A percentile compares a stretch with the other conserved stretches of the same genome.
phyloP scores from a whole-genome alignment of 2,888 invertebrate species.

The Unio delphinus region DNA sequence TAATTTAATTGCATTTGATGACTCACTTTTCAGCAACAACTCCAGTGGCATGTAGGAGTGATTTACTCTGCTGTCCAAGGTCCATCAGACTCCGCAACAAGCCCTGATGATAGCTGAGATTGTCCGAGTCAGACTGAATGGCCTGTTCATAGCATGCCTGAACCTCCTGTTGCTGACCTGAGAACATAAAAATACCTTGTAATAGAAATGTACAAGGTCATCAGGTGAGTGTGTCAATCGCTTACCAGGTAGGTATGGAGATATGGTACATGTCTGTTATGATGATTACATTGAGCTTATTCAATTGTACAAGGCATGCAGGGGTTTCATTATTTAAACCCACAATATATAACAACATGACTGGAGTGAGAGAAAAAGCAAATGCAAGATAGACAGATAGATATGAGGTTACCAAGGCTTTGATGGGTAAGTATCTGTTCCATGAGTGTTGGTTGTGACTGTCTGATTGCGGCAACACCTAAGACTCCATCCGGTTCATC shows the following conservation, averaged over 20 bases:
- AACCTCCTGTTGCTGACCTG: constrained; percentile 79
- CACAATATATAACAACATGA: no score
- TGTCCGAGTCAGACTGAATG: constrained; percentile 75
- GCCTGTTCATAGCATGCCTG: constrained; percentile 90
- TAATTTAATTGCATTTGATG: not conserved
- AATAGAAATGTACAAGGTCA: not conserved
- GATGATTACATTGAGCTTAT: no score
- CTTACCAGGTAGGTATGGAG: no score
- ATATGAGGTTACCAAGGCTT: constrained; percentile 82
- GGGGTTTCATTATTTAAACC: no score
- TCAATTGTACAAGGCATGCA: no score
- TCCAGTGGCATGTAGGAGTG: constrained; percentile 83
- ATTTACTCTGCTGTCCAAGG: constrained; percentile 89
- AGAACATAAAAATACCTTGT: constrained; percentile 2
- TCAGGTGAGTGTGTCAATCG: no score
- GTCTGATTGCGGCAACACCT: constrained; percentile 82
- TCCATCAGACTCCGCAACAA: constrained; percentile 89
- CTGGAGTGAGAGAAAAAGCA: no score
- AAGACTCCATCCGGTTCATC: constrained; percentile 93
- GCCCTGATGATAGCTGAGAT: constrained; percentile 75
- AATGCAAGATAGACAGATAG: constrained; percentile 15
- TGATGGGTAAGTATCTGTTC: constrained; percentile 89
- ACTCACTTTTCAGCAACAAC: constrained; percentile 66
- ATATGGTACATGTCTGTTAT: no score
- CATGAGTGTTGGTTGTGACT: constrained; percentile 83